phyloP scores from a whole-genome alignment of 2,797 vertebrate genomes.

The Australoheros facetus region DNA sequence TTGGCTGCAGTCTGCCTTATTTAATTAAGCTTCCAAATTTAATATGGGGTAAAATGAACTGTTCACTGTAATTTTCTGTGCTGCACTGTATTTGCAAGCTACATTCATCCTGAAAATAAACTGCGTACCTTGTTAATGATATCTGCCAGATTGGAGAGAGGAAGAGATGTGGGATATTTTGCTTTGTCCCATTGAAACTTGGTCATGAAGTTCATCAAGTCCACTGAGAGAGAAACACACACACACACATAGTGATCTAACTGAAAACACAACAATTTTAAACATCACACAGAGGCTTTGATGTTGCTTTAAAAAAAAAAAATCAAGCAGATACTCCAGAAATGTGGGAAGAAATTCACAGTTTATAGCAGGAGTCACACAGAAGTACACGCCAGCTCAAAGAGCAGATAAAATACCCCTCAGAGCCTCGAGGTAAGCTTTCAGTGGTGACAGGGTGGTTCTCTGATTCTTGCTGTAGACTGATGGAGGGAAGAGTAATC shows the following conservation, averaged over 20 bases:
- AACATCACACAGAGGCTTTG: neutral
- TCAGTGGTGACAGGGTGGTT: conserved; percentile 55
- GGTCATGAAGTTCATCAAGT: conserved; percentile 88
- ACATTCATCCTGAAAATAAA: no score
- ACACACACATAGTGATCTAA: no score
- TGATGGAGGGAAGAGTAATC: conserved; percentile 48
- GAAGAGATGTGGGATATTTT: conserved; percentile 90
- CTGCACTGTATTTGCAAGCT: neutral
- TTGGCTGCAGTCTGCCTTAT: neutral
- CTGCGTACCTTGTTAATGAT: conserved; percentile 87
- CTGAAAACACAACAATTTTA: neutral
- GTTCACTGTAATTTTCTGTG: neutral
- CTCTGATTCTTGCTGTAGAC: conserved; percentile 59
- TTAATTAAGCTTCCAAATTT: neutral
- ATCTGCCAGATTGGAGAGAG: conserved; percentile 87
- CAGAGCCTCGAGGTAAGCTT: conserved; percentile 71
- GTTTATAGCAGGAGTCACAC: conserved; percentile 1
- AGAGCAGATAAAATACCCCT: conserved; percentile 68
- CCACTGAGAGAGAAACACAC: conserved; percentile 75
- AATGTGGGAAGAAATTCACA: neutral
- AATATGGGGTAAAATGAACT: no score
- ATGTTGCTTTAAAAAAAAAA: neutral
- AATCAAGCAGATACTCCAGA: neutral
- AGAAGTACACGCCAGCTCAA: conserved; percentile 31
- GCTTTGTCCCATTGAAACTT: conserved; percentile 97